Evolutionary conservation across 2,113 vertebrate species (phyloP), one percentile per base, ranked within the genome.

Genomic region (Paraplagusia blochii): DNA sequence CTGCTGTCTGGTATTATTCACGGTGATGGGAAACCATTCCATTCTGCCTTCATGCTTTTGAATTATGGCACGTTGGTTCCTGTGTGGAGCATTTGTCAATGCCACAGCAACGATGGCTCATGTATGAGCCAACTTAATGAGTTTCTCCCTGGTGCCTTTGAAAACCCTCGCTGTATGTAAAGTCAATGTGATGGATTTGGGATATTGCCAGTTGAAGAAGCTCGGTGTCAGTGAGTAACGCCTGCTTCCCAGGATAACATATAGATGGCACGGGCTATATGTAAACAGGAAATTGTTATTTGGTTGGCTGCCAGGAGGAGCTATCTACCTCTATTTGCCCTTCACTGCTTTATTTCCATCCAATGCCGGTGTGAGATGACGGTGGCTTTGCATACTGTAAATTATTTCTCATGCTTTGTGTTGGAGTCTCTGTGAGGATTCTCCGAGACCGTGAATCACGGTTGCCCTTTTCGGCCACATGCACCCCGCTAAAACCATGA

Each of bases 61-160:
- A 76, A 81, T 81, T 79, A 53, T 72, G 62, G 58, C 63, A 67
- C 66, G 15, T 6, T 55, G 70, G 62, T 48, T 66, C 51, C 49
- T 63, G 50, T 54, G 53, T 38, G 43, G 44, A 68, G 58, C 70
- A 60, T 84, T 81, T 74, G 57, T 82, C 77, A 84, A 52, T 17
- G 75, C 53, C 80, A 69, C 39, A 17, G 18, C 48, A 38, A 63
- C 66, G 6, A 7, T 17, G 34, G 66, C 66, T 80, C 72, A 52
- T 64, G 76, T 54, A 36, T 39, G 63, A 79, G 67, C 55, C 67
- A 14, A 40, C 8, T 5, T 71, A 77, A 84, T 77, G 68, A 77
- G 62, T 72, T 77, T 66, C 61, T 38, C 13, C 49, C 38, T 57
- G 11, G 38, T 15, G 74, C 74, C 46, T 53, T 34, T 38, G 63